Percentiles rank a stretch among this genome's conserved stretches.
These are phyloP conservation scores for Cryptotermes secundus DNA, from an alignment of 1,140 invertebrate genomes.

Conservation along the genomic window DNA sequence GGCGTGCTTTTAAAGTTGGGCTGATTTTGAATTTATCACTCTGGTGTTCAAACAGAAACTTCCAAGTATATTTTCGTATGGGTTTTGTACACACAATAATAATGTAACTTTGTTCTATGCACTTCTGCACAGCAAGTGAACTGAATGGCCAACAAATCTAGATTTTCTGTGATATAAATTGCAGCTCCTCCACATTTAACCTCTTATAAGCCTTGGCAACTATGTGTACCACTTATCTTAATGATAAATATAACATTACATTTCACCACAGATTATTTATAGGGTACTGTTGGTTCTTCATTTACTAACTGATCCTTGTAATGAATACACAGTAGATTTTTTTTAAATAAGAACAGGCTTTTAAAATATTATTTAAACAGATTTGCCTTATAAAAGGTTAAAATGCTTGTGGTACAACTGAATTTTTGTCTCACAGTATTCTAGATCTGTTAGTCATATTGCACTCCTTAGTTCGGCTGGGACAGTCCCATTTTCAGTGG, in stretches of 20 bases:
- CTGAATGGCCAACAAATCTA: background rate
- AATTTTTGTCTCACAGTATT: background rate
- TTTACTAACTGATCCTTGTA: too few relatives aligned
- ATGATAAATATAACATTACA: too few relatives aligned
- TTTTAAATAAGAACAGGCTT: too few relatives aligned
- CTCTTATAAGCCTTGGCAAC: too few relatives aligned
- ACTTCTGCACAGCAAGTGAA: background rate
- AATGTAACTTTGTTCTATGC: background rate
- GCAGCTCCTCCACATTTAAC: background rate
- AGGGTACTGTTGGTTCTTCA: too few relatives aligned
- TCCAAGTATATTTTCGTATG: slow-evolving; percentile 6
- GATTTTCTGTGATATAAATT: background rate
- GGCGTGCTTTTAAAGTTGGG: background rate
- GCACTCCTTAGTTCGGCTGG: background rate
- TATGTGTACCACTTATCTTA: too few relatives aligned
- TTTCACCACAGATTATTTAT: too few relatives aligned
- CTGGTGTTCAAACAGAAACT: background rate
- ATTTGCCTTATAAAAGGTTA: too few relatives aligned
- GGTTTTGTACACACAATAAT: background rate
- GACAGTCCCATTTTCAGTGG: background rate
- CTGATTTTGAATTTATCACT: background rate
- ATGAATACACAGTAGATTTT: too few relatives aligned
- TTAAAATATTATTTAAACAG: too few relatives aligned
- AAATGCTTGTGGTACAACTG: background rate
- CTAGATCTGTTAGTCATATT: background rate